Evolutionary conservation across 2,888 invertebrate species (phyloP), one percentile per base, ranked within the genome.

Genomic region (Apodemia duryi): DNA sequence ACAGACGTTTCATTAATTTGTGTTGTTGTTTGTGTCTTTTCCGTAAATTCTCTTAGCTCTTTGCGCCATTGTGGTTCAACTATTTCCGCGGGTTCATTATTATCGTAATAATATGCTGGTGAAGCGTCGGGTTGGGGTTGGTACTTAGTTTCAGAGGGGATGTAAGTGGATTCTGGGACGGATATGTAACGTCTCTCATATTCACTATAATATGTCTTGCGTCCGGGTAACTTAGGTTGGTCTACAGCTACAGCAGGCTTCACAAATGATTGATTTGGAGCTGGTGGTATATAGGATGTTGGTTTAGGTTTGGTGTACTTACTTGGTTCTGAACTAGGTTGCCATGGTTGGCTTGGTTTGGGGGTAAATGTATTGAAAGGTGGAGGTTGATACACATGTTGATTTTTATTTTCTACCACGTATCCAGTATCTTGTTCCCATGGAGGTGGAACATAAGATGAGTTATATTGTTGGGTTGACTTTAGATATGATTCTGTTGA

Each of bases 171-270:
- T 70, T 91, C 91, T 7, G 91, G 91, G 1, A 91, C 91, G 28
- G 88, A 85, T 60, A 91, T 91, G 70, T 89, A 91, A 63, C 91
- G 86, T 68, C 91, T 82, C 75, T 91, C 91, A 68, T 91, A 91
- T 75, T 91, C 91, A 68, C 91, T 91, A 70, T 91, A 91, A 68
- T 91, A 91, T 0, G 91, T 91, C 74, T 90, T 91, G 65, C 89
- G 86, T 2, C 91, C 91, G 35, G 88, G 81, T 29, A 79, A 69
- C 67, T 77, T 84, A 1, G 85, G 82, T 54, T 81, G 79, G 63
- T 87, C 87, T 3, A 68, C 67, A 52, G 73, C 71, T 52, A 75
- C 79, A 1, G 80, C 85, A 6, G 85, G 74, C 65, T 81, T 87
- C 0, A 91, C 91, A 67, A 91, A 91, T 2, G 91, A 91, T 68